A percentile compares a stretch with the other conserved stretches of the same genome.
Conservation (phyloP, 2,797 vertebrate species). For the Vireo griseus region DNA sequence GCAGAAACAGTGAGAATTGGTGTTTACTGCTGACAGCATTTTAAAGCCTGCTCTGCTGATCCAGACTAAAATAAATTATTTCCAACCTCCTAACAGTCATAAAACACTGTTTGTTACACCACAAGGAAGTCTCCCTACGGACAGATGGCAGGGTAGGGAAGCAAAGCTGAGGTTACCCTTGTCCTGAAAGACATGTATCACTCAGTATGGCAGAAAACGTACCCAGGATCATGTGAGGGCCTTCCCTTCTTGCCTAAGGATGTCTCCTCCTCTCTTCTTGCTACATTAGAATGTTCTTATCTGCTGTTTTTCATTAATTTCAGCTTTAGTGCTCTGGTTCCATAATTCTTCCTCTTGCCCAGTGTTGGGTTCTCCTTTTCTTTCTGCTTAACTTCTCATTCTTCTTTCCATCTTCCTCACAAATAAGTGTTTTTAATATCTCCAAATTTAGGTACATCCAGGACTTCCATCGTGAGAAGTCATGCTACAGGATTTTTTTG, state of each 20-base stretch:
- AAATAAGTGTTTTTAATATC: background rate
- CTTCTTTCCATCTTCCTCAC: background rate
- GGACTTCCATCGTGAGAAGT: background rate
- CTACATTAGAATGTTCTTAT: background rate
- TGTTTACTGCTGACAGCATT: background rate
- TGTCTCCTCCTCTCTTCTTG: background rate
- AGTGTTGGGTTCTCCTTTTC: background rate
- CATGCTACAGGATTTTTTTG: background rate
- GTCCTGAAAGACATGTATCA: accelerated
- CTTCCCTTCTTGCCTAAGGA: background rate
- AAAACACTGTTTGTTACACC: background rate
- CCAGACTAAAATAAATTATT: background rate
- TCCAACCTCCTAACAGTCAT: background rate
- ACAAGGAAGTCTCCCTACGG: background rate
- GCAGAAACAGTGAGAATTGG: background rate
- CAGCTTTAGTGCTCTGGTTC: background rate
- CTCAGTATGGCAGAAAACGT: background rate
- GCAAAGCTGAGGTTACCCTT: background rate
- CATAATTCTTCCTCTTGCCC: background rate
- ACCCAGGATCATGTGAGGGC: background rate
- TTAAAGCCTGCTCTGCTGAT: background rate
- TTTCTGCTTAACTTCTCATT: background rate
- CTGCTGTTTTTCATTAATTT: background rate
- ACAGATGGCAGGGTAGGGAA: background rate
- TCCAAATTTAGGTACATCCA: background rate